Conservation (phyloP, 2,113 vertebrate species). For the Uria lomvia region DNA sequence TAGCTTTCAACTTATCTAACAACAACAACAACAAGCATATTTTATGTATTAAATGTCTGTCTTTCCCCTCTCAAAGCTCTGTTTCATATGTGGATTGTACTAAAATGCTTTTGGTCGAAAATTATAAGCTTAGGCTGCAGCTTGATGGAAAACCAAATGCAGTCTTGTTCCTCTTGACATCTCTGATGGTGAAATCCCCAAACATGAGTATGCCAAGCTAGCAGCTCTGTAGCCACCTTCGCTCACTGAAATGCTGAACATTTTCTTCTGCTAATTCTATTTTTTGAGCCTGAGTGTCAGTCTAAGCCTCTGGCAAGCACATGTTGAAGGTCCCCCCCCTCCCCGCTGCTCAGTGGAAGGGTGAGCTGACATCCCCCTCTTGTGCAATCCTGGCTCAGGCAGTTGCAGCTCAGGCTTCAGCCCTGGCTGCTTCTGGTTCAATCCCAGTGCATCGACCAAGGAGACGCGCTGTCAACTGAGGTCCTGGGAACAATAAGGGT, state of each 20-base stretch:
- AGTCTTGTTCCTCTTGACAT: background rate
- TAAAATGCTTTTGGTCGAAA: background rate
- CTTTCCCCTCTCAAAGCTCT: background rate
- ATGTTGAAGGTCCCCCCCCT: background rate
- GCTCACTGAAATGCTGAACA: background rate
- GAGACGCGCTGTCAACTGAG: background rate
- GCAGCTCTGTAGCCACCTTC: background rate
- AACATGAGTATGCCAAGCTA: background rate
- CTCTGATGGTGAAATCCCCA: background rate
- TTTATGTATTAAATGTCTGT: background rate
- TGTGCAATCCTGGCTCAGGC: background rate
- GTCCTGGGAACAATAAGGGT: slow-evolving; percentile 30
- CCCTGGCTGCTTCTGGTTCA: slow-evolving; percentile 4
- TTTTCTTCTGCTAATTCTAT: background rate
- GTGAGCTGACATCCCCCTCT: background rate
- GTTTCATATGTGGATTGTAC: background rate
- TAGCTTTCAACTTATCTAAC: slow-evolving; percentile 31
- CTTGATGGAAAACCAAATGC: background rate
- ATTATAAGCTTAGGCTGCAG: background rate
- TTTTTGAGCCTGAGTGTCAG: background rate
- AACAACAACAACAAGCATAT: background rate
- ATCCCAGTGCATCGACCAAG: rapidly evolving
- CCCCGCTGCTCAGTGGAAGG: background rate
- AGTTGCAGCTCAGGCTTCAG: background rate
- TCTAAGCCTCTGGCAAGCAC: background rate